A percentile compares a stretch with the other conserved stretches of the same genome.
Conservation (phyloP, 2,797 vertebrate species). For the Avahi laniger region DNA sequence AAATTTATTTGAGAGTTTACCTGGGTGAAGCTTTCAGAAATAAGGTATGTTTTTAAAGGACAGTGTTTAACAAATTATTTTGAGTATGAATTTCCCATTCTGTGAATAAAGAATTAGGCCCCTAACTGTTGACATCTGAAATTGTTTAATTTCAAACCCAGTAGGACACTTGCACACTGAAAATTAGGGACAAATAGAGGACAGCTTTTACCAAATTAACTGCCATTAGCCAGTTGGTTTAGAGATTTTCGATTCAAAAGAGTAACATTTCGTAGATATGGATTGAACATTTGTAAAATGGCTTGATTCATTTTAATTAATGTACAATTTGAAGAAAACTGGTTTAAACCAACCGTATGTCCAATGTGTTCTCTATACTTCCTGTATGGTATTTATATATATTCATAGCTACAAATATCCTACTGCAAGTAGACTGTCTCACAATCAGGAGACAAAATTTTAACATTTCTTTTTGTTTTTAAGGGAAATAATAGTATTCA, state of each 20-base stretch:
- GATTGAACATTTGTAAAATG: slow-evolving; percentile 4
- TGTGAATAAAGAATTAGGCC: slow-evolving; percentile 4
- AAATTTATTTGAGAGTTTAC: neutral
- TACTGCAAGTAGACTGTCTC: neutral
- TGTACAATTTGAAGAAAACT: neutral
- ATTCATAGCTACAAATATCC: neutral
- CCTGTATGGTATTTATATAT: neutral
- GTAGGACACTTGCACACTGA: slow-evolving; percentile 12
- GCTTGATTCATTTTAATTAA: slow-evolving; percentile 25
- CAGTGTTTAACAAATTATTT: neutral
- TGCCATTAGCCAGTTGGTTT: slow-evolving; percentile 5
- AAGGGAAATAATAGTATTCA: neutral
- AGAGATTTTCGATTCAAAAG: neutral
- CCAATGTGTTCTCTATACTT: neutral
- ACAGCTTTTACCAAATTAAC: neutral
- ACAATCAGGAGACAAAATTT: neutral
- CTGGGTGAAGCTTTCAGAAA: neutral
- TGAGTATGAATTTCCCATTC: neutral
- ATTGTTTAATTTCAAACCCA: slow-evolving; percentile 23
- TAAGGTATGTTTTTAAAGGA: neutral
- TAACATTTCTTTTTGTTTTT: neutral
- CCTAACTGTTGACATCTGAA: neutral
- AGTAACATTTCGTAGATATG: neutral
- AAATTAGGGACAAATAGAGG: slow-evolving; percentile 40
- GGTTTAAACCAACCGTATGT: neutral